Conservation (phyloP, 2,888 invertebrate species). For the Dolomedes plantarius region DNA sequence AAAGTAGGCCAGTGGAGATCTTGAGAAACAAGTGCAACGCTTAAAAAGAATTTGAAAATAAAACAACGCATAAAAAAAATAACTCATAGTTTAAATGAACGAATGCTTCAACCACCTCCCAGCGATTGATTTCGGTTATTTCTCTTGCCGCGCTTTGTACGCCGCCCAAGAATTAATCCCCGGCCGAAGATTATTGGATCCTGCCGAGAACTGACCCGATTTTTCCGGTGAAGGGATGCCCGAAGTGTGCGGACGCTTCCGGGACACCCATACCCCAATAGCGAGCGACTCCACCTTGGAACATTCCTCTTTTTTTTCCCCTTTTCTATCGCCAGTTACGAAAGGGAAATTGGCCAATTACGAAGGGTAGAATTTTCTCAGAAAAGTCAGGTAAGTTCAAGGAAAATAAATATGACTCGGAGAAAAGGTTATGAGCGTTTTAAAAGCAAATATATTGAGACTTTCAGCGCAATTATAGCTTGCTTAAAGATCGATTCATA, state of each 20-base stretch:
- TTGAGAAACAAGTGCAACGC: slow-evolving; percentile 3
- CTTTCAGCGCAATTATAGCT: too few relatives aligned
- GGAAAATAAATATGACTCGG: background rate
- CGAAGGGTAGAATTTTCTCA: background rate
- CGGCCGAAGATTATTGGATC: background rate
- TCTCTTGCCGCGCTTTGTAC: background rate
- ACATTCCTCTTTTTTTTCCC: too few relatives aligned
- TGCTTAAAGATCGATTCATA: too few relatives aligned
- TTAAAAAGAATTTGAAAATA: slow-evolving; percentile 10
- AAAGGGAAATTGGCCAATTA: too few relatives aligned
- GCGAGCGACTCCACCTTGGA: slow-evolving; percentile 28
- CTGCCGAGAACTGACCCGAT: slow-evolving; percentile 46
- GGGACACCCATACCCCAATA: slow-evolving; percentile 32
- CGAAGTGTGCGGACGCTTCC: slow-evolving; percentile 8
- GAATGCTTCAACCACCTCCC: slow-evolving; percentile 10
- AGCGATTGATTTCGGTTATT: slow-evolving; percentile 21
- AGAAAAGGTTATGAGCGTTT: too few relatives aligned
- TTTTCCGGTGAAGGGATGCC: slow-evolving; percentile 12
- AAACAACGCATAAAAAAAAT: background rate
- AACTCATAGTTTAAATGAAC: background rate
- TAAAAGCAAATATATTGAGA: too few relatives aligned
- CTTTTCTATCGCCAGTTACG: too few relatives aligned
- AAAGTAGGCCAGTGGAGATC: background rate
- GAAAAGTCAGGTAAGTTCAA: background rate
- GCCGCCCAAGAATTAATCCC: slow-evolving; percentile 3